These are phyloP conservation scores for Cerceris rybyensis DNA, from an alignment of 2,888 invertebrate species.

Conservation along the genomic window DNA sequence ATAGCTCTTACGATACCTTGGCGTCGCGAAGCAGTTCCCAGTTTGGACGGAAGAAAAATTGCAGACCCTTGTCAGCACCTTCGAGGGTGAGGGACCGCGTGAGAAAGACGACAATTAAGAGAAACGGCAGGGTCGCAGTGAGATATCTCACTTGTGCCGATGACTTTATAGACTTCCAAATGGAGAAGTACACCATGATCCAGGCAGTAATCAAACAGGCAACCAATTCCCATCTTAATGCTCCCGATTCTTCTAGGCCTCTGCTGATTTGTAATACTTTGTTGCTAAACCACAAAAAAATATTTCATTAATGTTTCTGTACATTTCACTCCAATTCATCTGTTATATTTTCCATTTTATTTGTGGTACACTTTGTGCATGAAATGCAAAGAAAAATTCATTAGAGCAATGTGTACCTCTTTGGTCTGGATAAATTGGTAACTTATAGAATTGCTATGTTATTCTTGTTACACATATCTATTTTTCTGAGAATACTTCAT, in stretches of 20 bases:
- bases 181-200: conserved; percentile 96
- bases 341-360: no score
- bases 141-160: conserved; percentile 95
- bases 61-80: conserved; percentile 92
- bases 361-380: no score
- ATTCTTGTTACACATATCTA: no score
- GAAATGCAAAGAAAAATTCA: no score
- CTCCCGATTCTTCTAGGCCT: conserved; percentile 92
- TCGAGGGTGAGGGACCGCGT: conserved; percentile 94
- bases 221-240: conserved; percentile 93
- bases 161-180: conserved; percentile 98
- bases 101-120: conserved; percentile 93
- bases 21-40: conserved; percentile 92
- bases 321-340: no score
- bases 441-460: no score
- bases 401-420: no score
- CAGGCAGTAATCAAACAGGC: conserved; percentile 95
- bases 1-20: conserved; percentile 83
- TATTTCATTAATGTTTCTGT: neutral
- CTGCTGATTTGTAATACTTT: conserved; percentile 92
- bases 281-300: conserved; percentile 83
- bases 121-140: conserved; percentile 95
- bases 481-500: no score
- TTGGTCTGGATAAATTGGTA: no score
- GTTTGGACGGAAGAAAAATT: conserved; percentile 93